Evolutionary conservation across 1,140 invertebrate genomes (phyloP), one percentile per base, ranked within the genome.

Genomic region (Trinorchestia longiramus): DNA sequence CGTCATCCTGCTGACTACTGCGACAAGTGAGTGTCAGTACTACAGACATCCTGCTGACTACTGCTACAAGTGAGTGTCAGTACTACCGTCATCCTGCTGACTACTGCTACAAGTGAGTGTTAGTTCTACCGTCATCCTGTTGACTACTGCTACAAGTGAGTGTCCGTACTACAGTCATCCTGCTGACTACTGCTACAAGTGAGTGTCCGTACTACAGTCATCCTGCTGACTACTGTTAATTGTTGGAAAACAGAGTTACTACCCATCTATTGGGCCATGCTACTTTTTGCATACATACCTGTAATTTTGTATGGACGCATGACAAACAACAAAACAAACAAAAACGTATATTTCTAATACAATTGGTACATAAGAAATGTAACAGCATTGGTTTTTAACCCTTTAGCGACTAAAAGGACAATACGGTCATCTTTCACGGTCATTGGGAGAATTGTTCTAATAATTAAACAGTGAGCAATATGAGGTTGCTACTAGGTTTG

Each of bases 11-110:
- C 42, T 95, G 91, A 45, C 87, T 95, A 15, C 94, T 15, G 47
- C 42, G 6, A 43, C 47, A 88, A 96, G 6, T 43, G n/a, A 95
- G 47, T 77, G 36, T 77, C 62, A 19, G 62, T 77, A 77, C 53
- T 53, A 40, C 53, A 42, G 53, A 0, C 92, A 95, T 15, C 36
- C 44, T 41, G 99, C 99, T 42, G 99, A 99, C 97, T 99, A 99
- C 97, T 99, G 99, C 97, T 99, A 98, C 97, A 99, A 99, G 99
- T 99, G 97, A 97, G 92, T 98, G 98, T 92, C 98, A 98, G 97
- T 99, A 98, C 97, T 99, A 99, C 97, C 98, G 98, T 87, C 99
- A 99, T 97, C 98, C 98, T 42, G 99, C 99, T 43, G 99, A 99
- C 97, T 99, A 99, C 97, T 99, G 99, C 97, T 99, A 98, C 97